A percentile compares a stretch with the other conserved stretches of the same genome.
phyloP scores from a whole-genome alignment of 2,888 invertebrate species.

The Lasioglossum leucozonium region DNA sequence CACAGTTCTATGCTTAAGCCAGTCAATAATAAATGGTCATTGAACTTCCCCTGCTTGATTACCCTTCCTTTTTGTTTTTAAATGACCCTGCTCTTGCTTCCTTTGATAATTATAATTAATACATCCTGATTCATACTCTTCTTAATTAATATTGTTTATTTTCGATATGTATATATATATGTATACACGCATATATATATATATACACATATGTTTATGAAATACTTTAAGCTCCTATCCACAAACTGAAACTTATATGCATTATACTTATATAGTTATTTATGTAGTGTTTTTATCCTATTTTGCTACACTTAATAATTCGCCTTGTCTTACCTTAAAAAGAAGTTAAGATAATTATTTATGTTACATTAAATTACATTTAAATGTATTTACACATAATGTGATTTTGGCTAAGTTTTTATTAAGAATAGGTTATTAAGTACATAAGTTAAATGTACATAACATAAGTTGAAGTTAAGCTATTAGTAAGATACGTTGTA shows the following conservation, averaged over 20 bases:
- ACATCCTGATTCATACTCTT: conserved; percentile 51
- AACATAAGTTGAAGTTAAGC: conserved; percentile 79
- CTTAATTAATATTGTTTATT: conserved; percentile 59
- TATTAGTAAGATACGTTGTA: conserved; percentile 64
- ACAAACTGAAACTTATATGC: conserved; percentile 48
- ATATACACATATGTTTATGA: conserved; percentile 23
- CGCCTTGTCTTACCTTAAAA: conserved; percentile 60
- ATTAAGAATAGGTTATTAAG: conserved; percentile 76
- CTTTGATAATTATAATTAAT: conserved; percentile 57
- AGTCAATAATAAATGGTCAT: conserved; percentile 47
- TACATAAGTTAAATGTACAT: conserved; percentile 77
- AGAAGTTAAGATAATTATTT: conserved; percentile 53
- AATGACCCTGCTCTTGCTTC: conserved; percentile 55
- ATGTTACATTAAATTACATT: conserved; percentile 64
- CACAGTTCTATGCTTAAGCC: conserved; percentile 45
- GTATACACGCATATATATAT: conserved; percentile 17
- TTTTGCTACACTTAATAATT: conserved; percentile 57
- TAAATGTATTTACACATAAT: conserved; percentile 47
- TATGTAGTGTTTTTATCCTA: conserved; percentile 46
- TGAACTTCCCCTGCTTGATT: conserved; percentile 53
- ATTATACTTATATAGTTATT: conserved; percentile 58
- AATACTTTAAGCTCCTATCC: conserved; percentile 51
- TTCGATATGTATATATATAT: conserved; percentile 19
- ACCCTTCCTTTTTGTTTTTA: conserved; percentile 47
- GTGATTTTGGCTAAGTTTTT: conserved; percentile 63